These are phyloP conservation scores for Ditula angustiorana DNA, from an alignment of 2,888 invertebrate genomes.

Conservation along the genomic window DNA sequence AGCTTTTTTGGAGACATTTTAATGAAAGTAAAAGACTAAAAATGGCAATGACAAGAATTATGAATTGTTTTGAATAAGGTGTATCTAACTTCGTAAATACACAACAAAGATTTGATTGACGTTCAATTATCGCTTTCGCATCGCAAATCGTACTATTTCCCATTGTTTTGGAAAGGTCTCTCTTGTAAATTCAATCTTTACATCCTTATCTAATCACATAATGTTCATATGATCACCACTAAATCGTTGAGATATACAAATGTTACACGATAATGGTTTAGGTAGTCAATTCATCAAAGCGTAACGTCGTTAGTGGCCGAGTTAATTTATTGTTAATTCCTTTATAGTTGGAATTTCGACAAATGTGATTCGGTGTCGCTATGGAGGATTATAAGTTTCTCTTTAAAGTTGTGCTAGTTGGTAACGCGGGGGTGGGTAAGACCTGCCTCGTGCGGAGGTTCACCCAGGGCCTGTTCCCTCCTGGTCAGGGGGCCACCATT, in stretches of 20 bases:
- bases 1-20: no score
- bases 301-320: slow-evolving; percentile 65
- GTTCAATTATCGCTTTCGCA: slow-evolving; percentile 52
- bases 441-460: slow-evolving; percentile 98
- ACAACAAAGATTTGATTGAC: slow-evolving; percentile 42
- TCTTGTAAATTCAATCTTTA: slow-evolving; percentile 45
- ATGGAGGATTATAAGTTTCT: slow-evolving; percentile 99
- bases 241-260: slow-evolving; percentile 60
- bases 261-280: slow-evolving; percentile 53
- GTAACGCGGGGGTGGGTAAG: slow-evolving; percentile 99
- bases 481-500: slow-evolving; percentile 99
- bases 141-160: slow-evolving; percentile 45
- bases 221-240: slow-evolving; percentile 65
- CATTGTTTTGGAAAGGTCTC: slow-evolving; percentile 55
- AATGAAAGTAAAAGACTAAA: no score
- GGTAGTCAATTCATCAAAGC: slow-evolving; percentile 68
- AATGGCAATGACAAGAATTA: neutral
- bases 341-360: slow-evolving; percentile 48
- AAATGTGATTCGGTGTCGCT: slow-evolving; percentile 71
- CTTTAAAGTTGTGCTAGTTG: slow-evolving; percentile 99
- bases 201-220: slow-evolving; percentile 63
- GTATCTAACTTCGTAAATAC: slow-evolving; percentile 27
- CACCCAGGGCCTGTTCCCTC: slow-evolving; percentile 98
- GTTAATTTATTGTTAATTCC: slow-evolving; percentile 56
- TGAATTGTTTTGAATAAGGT: neutral